Base-by-base conservation (phyloP, 2,113 vertebrate genomes). In the Condylura cristata region DNA sequence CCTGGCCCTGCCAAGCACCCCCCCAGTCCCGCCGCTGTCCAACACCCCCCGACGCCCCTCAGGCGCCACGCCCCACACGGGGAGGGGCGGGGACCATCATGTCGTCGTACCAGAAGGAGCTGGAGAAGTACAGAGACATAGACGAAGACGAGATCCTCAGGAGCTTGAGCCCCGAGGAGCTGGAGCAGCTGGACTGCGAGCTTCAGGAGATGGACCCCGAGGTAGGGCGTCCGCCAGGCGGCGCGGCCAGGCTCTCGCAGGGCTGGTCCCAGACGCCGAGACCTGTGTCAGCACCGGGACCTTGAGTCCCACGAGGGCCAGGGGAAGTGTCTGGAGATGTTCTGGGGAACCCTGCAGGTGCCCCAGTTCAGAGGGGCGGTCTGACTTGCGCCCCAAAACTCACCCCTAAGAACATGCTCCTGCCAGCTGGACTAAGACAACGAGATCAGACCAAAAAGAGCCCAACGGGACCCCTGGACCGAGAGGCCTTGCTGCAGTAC, bases 121-220 rank as follows among this genome's bases (percentile, higher is more conserved):
- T 98, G 92, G 99, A 99, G 96, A 98, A 99, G 95, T 99, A 99
- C 94, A 98, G 99, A 96, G 99, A 99, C 98, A 99, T 99, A 28
- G 99, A 99, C 8, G 99, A 99, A 98, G 99, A 99, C 96, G 99
- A 99, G 93, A 99, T 99, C 98, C 98, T 99, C 91, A 98, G 4
- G 96, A 99, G 98, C 88, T 97, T 99, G 97, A 99, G 99, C 0
- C 96, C 99, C 0, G 99, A 99, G 80, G 99, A 99, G 97, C 98
- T 99, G 97, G 99, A 98, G 0, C 98, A 98, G 97, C 98, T 99
- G 93, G 99, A 99, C 80, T 87, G 75, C 39, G 99, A 99, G 91
- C 99, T 99, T 86, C 98, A 98, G 95, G 99, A 99, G 97, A 99
- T 99, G 99, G 99, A 99, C 97, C 99, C 99, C 0, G 99, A 99